Evolutionary conservation across 2,113 vertebrate genomes (phyloP).

Genomic region (Neotragus pygmaeus): DNA sequence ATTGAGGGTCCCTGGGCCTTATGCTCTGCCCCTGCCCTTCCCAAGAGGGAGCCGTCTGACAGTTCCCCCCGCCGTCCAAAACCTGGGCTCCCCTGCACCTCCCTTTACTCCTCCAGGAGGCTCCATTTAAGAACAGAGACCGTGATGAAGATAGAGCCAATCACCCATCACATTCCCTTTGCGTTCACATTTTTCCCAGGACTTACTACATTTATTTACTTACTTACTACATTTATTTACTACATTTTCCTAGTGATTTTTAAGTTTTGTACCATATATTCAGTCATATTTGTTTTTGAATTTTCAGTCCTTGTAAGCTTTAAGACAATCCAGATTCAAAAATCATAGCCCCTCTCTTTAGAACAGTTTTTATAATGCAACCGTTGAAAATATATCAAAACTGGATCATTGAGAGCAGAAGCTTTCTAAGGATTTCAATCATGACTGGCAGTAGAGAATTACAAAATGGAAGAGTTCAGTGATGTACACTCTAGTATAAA

Average conservation of each 20-base stretch:
- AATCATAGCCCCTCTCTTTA: not conserved
- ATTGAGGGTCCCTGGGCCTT: not conserved
- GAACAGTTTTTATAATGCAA: not conserved
- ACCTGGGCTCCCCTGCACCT: not conserved
- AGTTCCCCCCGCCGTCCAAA: accelerated
- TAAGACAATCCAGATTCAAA: not conserved
- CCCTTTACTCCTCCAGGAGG: not conserved
- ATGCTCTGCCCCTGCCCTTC: not conserved
- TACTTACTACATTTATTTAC: not conserved
- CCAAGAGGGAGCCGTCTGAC: not conserved
- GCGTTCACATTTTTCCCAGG: not conserved
- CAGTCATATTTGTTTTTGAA: not conserved
- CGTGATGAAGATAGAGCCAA: not conserved
- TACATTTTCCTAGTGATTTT: not conserved
- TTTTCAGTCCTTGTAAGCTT: not conserved
- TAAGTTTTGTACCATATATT: not conserved
- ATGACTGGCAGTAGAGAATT: not conserved
- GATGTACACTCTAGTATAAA: not conserved
- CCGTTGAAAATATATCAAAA: not conserved
- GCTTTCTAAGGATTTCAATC: not conserved
- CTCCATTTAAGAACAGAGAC: not conserved
- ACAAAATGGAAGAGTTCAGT: not conserved
- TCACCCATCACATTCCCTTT: not conserved
- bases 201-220: no score
- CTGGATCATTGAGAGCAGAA: not conserved